Conservation (phyloP, 2,797 vertebrate species). For the Acomys russatus region DNA sequence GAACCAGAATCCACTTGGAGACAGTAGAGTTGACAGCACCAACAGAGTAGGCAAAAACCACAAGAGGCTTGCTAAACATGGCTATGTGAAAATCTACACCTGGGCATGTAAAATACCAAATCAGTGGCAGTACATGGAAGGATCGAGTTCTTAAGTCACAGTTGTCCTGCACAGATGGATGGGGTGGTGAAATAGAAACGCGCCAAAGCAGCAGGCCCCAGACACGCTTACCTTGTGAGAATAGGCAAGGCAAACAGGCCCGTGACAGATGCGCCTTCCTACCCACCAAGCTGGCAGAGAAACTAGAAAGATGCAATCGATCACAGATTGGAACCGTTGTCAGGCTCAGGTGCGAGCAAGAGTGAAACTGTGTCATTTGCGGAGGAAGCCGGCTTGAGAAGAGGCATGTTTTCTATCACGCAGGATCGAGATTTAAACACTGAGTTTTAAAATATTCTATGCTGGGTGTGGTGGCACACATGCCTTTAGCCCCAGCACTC, state of each 20-base stretch:
- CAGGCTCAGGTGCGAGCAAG: background rate
- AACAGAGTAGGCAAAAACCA: background rate
- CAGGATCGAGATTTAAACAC: background rate
- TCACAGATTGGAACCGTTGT: background rate
- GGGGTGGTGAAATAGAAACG: background rate
- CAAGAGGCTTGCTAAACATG: background rate
- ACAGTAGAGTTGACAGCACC: background rate
- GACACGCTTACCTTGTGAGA: no score
- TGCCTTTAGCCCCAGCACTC: no score
- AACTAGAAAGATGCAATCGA: background rate
- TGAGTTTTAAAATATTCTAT: no score
- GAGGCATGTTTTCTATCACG: background rate
- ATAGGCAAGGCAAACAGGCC: no score
- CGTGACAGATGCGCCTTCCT: fast-evolving
- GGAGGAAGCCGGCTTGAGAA: background rate
- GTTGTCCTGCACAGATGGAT: background rate
- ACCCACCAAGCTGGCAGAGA: background rate
- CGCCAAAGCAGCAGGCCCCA: no score
- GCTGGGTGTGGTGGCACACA: no score
- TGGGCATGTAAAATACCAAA: background rate
- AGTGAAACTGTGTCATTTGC: background rate
- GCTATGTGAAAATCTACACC: background rate
- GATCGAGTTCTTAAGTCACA: no score
- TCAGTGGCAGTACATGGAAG: background rate
- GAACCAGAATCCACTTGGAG: background rate